phyloP scores from a whole-genome alignment of 2,888 invertebrate species.

The Ophion slaviceki region DNA sequence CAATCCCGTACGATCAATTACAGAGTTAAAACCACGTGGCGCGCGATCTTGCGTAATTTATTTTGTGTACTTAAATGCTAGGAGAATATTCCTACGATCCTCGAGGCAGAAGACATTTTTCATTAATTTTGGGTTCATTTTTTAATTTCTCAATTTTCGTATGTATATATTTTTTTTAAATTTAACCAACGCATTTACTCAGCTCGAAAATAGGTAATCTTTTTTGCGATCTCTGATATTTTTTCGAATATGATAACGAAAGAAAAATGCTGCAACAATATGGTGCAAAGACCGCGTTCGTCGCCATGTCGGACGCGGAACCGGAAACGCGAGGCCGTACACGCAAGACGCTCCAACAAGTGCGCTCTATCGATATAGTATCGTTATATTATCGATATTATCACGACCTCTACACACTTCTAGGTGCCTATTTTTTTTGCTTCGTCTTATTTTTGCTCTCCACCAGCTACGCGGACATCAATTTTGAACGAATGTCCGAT shows the following conservation, averaged over 20 bases:
- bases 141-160: neutral
- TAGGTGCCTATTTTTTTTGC: slow-evolving; percentile 16
- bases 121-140: slow-evolving; percentile 10
- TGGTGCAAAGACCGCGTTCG: neutral
- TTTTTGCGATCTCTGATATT: slow-evolving; percentile 1
- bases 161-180: neutral
- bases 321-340: neutral
- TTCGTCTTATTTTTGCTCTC: neutral
- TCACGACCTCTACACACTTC: slow-evolving; percentile 39
- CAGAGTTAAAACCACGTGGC: neutral
- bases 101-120: slow-evolving; percentile 12
- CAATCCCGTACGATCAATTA: slow-evolving; percentile 27
- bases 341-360: slow-evolving; percentile 30
- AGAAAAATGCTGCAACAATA: slow-evolving; percentile 31
- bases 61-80: neutral
- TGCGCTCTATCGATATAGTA: slow-evolving; percentile 41
- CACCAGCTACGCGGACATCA: slow-evolving; percentile 19
- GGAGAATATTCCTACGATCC: slow-evolving; percentile 3
- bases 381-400: slow-evolving; percentile 24
- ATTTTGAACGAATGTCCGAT: slow-evolving; percentile 34
- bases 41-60: slow-evolving; percentile 7
- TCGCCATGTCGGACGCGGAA: neutral
- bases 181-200: neutral
- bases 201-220: neutral
- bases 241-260: slow-evolving; percentile 14